phyloP scores from a whole-genome alignment of 2,797 vertebrate genomes.

The Taenioides sp. region DNA sequence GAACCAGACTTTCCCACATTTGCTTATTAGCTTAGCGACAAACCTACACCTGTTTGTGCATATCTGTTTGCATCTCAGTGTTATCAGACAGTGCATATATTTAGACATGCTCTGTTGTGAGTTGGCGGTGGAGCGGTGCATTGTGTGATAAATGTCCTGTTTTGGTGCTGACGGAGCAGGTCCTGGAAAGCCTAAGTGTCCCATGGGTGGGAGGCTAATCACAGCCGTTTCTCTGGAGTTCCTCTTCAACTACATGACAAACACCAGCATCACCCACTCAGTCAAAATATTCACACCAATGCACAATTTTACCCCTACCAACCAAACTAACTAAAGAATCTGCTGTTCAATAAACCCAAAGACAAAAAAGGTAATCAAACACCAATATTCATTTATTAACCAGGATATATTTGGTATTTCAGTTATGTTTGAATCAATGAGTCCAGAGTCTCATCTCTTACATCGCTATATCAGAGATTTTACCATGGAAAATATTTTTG shows the following conservation, averaged over 20 bases:
- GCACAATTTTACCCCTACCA: conserved; percentile 25
- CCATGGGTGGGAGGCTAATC: conserved; percentile 59
- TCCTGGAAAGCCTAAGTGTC: conserved; percentile 52
- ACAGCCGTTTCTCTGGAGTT: conserved; percentile 47
- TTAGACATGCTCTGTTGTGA: conserved; percentile 33
- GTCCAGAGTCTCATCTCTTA: too few relatives aligned
- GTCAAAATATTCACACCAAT: conserved; percentile 24
- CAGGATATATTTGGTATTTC: too few relatives aligned
- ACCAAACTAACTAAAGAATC: not conserved
- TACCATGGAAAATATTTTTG: not conserved
- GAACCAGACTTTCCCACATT: not conserved
- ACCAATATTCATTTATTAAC: too few relatives aligned
- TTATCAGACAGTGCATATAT: conserved; percentile 25
- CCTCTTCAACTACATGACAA: conserved; percentile 50
- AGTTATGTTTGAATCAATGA: too few relatives aligned
- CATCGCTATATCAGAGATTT: too few relatives aligned
- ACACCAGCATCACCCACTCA: conserved; percentile 41
- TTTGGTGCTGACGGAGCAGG: conserved; percentile 66
- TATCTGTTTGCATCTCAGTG: conserved; percentile 38
- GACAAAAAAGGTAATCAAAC: too few relatives aligned
- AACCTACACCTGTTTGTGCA: conserved; percentile 17
- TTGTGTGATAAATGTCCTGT: conserved; percentile 70
- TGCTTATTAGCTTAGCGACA: conserved; percentile 16
- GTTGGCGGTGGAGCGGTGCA: conserved; percentile 37
- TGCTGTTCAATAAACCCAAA: not conserved